Percentiles rank a stretch among this genome's conserved stretches.
Evolutionary conservation across 2,113 vertebrate genomes (phyloP).

Genomic region (Sebastes fasciatus): DNA sequence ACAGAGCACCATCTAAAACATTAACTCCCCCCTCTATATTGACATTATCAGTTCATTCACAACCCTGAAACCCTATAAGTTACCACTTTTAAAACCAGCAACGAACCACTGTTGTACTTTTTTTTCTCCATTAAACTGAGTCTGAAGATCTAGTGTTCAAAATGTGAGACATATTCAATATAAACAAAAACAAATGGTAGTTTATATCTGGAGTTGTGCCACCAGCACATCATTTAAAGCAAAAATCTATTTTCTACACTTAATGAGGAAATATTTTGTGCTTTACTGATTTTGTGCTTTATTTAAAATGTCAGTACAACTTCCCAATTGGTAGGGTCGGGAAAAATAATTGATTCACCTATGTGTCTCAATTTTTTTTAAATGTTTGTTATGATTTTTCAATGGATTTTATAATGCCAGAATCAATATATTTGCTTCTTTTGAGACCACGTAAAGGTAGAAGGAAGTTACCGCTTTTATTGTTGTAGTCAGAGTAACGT

Average conservation of each 20-base stretch:
- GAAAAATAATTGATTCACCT: too few relatives aligned
- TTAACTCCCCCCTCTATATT: slow-evolving; percentile 20
- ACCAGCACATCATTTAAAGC: background rate
- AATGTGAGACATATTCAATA: background rate
- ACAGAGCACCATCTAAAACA: slow-evolving; percentile 52
- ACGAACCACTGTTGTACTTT: background rate
- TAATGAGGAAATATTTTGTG: background rate
- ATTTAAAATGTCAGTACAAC: background rate
- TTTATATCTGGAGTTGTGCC: background rate
- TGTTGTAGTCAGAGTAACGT: too few relatives aligned
- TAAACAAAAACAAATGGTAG: background rate
- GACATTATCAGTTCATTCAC: slow-evolving; percentile 52
- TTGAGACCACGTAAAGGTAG: too few relatives aligned
- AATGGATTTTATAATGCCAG: too few relatives aligned
- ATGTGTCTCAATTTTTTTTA: too few relatives aligned
- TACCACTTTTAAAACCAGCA: slow-evolving; percentile 10
- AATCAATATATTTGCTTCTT: too few relatives aligned
- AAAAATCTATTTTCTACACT: background rate
- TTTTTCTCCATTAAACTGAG: background rate
- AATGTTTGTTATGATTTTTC: too few relatives aligned
- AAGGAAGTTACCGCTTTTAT: too few relatives aligned
- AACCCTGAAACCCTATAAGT: slow-evolving; percentile 15
- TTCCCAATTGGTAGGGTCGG: too few relatives aligned
- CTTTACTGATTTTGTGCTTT: background rate
- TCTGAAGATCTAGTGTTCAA: background rate